Evolutionary conservation across 2,113 vertebrate genomes (phyloP), one percentile per base, ranked within the genome.

Genomic region (Ornithorhynchus anatinus): DNA sequence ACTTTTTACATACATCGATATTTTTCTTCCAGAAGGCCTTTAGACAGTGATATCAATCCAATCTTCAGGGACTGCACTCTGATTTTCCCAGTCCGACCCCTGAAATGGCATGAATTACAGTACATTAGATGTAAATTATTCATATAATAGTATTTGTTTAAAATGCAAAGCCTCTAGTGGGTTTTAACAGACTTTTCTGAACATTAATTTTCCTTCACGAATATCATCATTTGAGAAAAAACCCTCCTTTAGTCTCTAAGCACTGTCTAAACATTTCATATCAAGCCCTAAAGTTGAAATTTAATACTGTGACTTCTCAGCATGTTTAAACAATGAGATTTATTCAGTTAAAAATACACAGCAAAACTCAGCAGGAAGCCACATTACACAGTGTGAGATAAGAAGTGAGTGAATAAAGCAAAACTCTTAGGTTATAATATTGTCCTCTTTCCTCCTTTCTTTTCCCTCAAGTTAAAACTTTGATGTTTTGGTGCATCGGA

Each of bases 11-110:
- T 95, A 97, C 98, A 95, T 95, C 94, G 96, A 85, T 99, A 99
- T 74, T 99, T 99, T 78, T 99, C 97, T 80, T 99, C 97, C 84
- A 99, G 90, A 73, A 97, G 95, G 31, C 96, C 97, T 83, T 98
- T 99, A 64, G 94, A 98, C 66, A 99, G 95, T 65, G 95, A 97
- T 45, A 98, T 96, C 81, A 99, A 86, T 40, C 97, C 97, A 50
- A 99, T 98, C 92, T 98, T 99, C 93, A 97, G 92, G 72, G 97
- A 99, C 71, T 98, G 93, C 56, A 96, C 95, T 29, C 98, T 92
- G 65, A 99, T 96, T 92, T 97, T 99, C 75, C 98, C 98, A 74
- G 95, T 97, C 68, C 97, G 96, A 58, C 96, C 97, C 35, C 97
- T 99, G 75, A 80, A 92, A 92, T 81, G 0, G 71, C 11, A 90